A percentile compares a stretch with the other conserved stretches of the same genome.
Conservation (phyloP, 2,888 invertebrate species). For the Lagria hirta region DNA sequence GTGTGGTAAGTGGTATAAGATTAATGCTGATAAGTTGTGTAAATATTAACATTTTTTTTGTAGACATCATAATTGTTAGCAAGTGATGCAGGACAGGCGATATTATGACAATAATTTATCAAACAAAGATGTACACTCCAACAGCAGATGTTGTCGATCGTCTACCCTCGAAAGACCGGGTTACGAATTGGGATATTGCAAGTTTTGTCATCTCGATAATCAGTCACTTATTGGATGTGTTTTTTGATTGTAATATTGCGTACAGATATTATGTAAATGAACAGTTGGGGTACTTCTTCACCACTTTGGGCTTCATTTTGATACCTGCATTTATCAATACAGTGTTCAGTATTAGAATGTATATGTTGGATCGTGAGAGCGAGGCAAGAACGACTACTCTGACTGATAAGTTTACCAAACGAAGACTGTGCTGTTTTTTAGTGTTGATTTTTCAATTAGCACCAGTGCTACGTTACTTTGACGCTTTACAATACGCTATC, state of each 20-base stretch:
- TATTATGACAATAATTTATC: conserved; percentile 43
- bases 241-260: conserved; percentile 70
- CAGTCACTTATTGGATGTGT: conserved; percentile 69
- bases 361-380: conserved; percentile 59
- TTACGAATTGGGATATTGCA: conserved; percentile 64
- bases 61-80: no score
- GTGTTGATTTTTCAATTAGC: conserved; percentile 72
- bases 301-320: conserved; percentile 71
- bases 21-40: neutral
- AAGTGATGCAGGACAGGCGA: no score
- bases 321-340: conserved; percentile 76
- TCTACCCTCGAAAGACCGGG: conserved; percentile 61
- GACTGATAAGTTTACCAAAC: conserved; percentile 62
- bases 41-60: no score
- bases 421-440: conserved; percentile 61
- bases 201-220: conserved; percentile 67
- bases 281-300: conserved; percentile 63
- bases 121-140: conserved; percentile 49
- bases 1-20: no score
- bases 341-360: conserved; percentile 73
- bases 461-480: conserved; percentile 68
- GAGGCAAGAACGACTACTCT: conserved; percentile 57
- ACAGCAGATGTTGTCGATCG: conserved; percentile 62
- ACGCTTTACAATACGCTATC: conserved; percentile 65
- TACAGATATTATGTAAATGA: conserved; percentile 62